Evolutionary conservation across 2,888 invertebrate genomes (phyloP).

Genomic region (Temnothorax unifasciatus): DNA sequence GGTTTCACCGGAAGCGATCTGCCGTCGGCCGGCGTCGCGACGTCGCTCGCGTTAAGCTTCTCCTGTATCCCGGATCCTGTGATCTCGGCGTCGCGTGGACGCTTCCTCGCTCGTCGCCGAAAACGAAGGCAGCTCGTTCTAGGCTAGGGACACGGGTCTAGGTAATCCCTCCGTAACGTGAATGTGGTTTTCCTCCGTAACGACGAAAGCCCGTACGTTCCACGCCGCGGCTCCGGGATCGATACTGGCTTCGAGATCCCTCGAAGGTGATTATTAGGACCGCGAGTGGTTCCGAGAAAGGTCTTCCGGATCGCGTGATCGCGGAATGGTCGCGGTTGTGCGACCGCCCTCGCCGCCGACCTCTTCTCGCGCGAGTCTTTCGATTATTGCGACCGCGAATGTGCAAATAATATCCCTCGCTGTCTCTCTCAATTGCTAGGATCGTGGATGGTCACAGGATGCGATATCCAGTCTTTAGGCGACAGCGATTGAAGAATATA

Average conservation of each 20-base stretch:
- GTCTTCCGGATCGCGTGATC: constrained; percentile 29
- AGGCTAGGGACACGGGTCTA: not conserved
- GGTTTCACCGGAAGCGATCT: not conserved
- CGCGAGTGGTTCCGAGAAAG: constrained; percentile 18
- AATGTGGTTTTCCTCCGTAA: not conserved
- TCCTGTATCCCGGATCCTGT: not conserved
- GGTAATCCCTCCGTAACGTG: constrained; percentile 19
- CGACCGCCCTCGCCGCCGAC: not conserved
- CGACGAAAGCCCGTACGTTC: constrained; percentile 8
- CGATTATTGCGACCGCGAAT: constrained; percentile 35
- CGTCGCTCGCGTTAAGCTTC: constrained; percentile 17
- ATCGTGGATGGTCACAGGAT: constrained; percentile 3
- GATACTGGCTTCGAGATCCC: constrained; percentile 33
- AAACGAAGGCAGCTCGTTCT: not conserved
- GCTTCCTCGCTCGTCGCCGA: not conserved
- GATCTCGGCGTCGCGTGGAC: constrained; percentile 9
- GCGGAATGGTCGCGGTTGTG: not conserved
- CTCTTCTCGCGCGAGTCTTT: not conserved
- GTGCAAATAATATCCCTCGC: constrained; percentile 5
- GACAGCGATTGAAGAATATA: not conserved
- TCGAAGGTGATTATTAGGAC: constrained; percentile 28
- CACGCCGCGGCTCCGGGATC: constrained; percentile 21
- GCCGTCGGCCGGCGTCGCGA: constrained; percentile 53
- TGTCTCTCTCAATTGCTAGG: not conserved
- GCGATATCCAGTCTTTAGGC: constrained; percentile 9